A percentile compares a stretch with the other conserved stretches of the same genome.
Evolutionary conservation across 2,113 vertebrate species (phyloP).

Genomic region (Vidua chalybeata): DNA sequence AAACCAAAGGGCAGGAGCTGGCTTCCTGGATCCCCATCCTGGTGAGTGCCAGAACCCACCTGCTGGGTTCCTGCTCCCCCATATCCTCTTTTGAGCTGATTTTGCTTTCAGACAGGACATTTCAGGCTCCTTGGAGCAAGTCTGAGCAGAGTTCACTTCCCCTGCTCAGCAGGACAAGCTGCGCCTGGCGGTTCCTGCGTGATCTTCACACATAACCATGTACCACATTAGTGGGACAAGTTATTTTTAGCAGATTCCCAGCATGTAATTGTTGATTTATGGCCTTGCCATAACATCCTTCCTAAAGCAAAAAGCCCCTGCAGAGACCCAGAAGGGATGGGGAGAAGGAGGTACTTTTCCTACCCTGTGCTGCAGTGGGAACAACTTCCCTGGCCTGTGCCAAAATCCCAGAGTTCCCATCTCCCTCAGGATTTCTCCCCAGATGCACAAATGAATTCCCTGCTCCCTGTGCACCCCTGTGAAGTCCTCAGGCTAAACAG

Average conservation of each 20-base stretch:
- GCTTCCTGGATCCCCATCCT: conserved; percentile 70
- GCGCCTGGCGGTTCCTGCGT: rapidly evolving
- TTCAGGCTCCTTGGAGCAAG: neutral
- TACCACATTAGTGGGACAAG: neutral
- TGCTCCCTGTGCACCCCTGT: neutral
- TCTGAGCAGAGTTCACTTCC: neutral
- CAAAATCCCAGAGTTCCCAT: neutral
- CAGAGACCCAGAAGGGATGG: neutral
- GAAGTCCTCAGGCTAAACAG: neutral
- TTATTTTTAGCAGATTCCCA: conserved; percentile 54
- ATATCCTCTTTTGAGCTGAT: neutral
- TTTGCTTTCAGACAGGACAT: neutral
- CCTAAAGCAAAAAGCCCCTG: neutral
- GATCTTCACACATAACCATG: neutral
- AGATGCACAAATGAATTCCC: neutral
- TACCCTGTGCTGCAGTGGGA: neutral
- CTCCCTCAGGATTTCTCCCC: neutral
- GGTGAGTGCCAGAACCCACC: conserved; percentile 61
- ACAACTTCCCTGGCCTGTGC: neutral
- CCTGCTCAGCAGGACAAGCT: neutral
- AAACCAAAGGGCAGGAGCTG: conserved; percentile 69
- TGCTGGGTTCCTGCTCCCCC: neutral
- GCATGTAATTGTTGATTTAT: conserved; percentile 43
- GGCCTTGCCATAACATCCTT: conserved; percentile 23
- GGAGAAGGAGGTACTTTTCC: neutral